Base-by-base conservation (phyloP, 1,140 invertebrate genomes). In the Aphelenchoides avenae region DNA sequence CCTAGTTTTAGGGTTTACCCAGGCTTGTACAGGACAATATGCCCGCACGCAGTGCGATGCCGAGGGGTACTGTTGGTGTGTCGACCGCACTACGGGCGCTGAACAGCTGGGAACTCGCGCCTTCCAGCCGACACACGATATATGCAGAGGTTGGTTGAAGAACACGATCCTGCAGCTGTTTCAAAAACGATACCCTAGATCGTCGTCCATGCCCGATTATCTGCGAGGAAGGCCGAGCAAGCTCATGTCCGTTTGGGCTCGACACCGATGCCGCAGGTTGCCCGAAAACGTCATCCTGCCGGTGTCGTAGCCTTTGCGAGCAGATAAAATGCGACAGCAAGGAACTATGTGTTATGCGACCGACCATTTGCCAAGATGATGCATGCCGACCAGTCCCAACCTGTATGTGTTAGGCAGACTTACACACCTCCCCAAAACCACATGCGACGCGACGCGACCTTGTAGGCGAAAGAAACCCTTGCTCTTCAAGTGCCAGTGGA, bases 291-390 rank as follows among this genome's bases (percentile, higher is more conserved):
- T 61, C 56, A 33, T 49, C 66, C 29, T 69, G 66, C 31, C 49
- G 52, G 24, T 69, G 66, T 33, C 24, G 41, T 24, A 68, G 61
- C 30, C 68, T 68, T 18, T 69, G 66, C 52, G 67, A 69, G 15
- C 40, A 55, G 11, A 50, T 69, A 9, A 33, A 61, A 2, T 69
- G 66, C 41, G 43, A 60, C 15, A 57, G 44, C 9, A 57, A 27
- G n/a, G 24, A 64, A 53, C 33, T 66, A 31, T 57, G 61, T 40
- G 30, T 62, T 2, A 26, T 62, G 30, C 30, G 61, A 49, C 3
- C 18, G 57, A 53, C 57, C 47, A 61, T 48, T 24, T 64, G 64
- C 36, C 6, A 22, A 5, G 34, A 62, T 11, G 42, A 63, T 22
- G 34, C 36, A 29, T 67, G 67, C 52, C 48, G 61, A 13, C 66